Evolutionary conservation across 2,888 invertebrate genomes (phyloP).

Genomic region (Dicranocentrus wangi): DNA sequence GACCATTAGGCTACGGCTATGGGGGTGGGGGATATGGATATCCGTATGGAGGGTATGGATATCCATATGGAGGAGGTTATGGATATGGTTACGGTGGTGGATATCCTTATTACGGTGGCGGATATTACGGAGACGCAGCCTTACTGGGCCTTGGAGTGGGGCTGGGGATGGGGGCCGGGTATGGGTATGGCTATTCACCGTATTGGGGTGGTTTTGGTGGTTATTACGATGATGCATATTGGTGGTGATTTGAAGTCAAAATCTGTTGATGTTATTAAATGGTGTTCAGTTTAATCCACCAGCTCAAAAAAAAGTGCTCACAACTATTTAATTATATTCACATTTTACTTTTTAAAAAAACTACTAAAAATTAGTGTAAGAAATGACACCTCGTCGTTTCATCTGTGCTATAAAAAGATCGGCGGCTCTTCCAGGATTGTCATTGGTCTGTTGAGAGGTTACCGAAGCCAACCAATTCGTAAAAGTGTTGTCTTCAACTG

Average conservation of each 20-base stretch:
- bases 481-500: slow-evolving; percentile 11
- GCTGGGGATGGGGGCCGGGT: neutral
- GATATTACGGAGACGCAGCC: slow-evolving; percentile 26
- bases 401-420: too few species aligned
- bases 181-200: neutral
- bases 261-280: too few species aligned
- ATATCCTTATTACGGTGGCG: slow-evolving; percentile 15
- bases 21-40: neutral
- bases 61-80: slow-evolving; percentile 8
- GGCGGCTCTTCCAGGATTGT: too few species aligned
- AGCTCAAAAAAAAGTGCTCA: too few species aligned
- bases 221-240: slow-evolving; percentile 4
- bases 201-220: too few species aligned
- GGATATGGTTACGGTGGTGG: slow-evolving; percentile 21
- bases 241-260: neutral
- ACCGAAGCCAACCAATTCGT: slow-evolving; percentile 15
- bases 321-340: too few species aligned
- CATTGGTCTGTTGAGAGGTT: too few species aligned
- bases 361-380: too few species aligned
- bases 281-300: too few species aligned
- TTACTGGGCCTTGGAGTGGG: slow-evolving; percentile 31
- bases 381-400: too few species aligned
- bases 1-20: neutral
- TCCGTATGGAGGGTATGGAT: neutral
- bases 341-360: too few species aligned